Base-by-base conservation (phyloP, 64 coral and sea anemone genomes). In the Trachythela sp. region DNA sequence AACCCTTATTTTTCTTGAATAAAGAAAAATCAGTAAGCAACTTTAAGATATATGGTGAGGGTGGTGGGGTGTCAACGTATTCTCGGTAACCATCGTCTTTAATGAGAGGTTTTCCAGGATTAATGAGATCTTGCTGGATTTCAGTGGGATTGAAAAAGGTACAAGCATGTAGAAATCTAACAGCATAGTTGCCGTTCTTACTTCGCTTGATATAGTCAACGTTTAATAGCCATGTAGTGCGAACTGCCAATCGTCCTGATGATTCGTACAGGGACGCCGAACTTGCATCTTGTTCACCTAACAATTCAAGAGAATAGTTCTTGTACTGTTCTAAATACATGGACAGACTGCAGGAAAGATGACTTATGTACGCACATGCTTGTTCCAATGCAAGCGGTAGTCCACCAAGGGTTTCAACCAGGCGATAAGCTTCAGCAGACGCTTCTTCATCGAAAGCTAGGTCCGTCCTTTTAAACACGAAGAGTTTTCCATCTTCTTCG, bases 371-470 rank as follows among this genome's bases (percentile, higher is more conserved):
- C 26, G 91, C 75, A 48, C 85, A 72, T 43, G 91, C 91, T 48
- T 92, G 91, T 33, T 92, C 91, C 34, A 92, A 43, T 24, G 91
- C 91, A 59, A 92, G 76, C 8, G 91, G 91, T 10, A 92, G 39
- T 9, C 75, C 36, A 38, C 91, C 91, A 24, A 92, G 91, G 9
- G 59, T 86, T 11, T 34, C 13, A 31, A 88, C 48, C 36, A 92
- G 77, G 24, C 41, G 24, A 33, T 11, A 27, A 30, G 56, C 37
- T n/a, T 8, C 2, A n/a, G 56, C 33, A 13, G 48, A n/a, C 26
- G 87, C 22, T 58, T 35, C 13, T 26, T 52, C 26, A 56, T n/a
- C 77, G 6, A 35, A 9, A 41, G 43, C 13, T 43, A 88, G 40
- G 17, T 36, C 89, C 54, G 80, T 85, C 39, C 89, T 85, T 48